These are phyloP conservation scores for Lucilia cuprina DNA, from an alignment of 1,140 invertebrate species.

Conservation along the genomic window DNA sequence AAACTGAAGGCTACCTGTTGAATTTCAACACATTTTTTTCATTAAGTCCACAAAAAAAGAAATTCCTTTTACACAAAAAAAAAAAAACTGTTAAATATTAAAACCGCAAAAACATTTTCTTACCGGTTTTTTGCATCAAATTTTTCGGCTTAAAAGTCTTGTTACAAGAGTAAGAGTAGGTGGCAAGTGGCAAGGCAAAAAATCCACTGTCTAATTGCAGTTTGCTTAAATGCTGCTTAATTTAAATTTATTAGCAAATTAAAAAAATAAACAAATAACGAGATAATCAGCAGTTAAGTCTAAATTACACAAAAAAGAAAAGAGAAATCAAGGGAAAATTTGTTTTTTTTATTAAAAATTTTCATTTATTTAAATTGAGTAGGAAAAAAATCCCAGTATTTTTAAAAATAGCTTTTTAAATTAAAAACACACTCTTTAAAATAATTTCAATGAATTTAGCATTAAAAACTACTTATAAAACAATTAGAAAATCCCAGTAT, in stretches of 20 bases:
- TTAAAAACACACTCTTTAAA: too few relatives aligned
- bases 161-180: not conserved
- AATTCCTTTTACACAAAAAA: not conserved
- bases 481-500: too few relatives aligned
- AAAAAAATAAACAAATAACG: not conserved
- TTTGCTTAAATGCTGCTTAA: not conserved
- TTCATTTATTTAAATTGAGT: not conserved
- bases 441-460: too few relatives aligned
- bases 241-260: slow-evolving; percentile 24
- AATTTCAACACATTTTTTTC: not conserved
- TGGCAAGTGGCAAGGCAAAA: not conserved
- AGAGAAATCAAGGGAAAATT: slow-evolving; percentile 2
- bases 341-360: not conserved
- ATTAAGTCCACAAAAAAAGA: not conserved
- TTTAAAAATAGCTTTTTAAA: too few relatives aligned
- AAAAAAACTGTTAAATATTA: slow-evolving; percentile 20
- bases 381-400: too few relatives aligned
- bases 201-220: not conserved
- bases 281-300: not conserved
- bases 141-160: not conserved
- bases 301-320: not conserved
- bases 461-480: too few relatives aligned
- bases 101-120: not conserved
- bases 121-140: not conserved
- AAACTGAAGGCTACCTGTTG: slow-evolving; percentile 22